phyloP scores from a whole-genome alignment of 2,113 vertebrate species.

The Gallinago paraguaiae region DNA sequence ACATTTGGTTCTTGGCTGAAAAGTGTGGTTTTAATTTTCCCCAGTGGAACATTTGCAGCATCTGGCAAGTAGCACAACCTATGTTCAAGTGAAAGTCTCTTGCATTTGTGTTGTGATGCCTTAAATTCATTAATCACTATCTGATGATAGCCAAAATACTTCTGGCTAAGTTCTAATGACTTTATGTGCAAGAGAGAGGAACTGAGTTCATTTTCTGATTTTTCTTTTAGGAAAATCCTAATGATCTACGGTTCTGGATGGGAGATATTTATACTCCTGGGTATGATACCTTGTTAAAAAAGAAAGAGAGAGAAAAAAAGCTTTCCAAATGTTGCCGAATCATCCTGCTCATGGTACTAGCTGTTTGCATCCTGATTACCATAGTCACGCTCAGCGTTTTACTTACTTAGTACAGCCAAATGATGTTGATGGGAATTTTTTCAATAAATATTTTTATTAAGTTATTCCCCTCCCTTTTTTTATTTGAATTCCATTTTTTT shows the following conservation, averaged over 20 bases:
- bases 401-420: constrained; percentile 52
- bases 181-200: not conserved
- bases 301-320: constrained; percentile 83
- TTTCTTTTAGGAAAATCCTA: constrained; percentile 87
- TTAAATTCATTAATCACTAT: constrained; percentile 41
- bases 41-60: constrained; percentile 3
- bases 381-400: constrained; percentile 77
- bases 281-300: constrained; percentile 92
- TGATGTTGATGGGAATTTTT: not conserved
- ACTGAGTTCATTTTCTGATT: constrained; percentile 15
- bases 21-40: constrained; percentile 4
- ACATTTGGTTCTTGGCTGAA: constrained; percentile 19
- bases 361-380: constrained; percentile 74
- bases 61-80: constrained; percentile 24
- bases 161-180: not conserved
- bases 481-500: not conserved
- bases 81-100: constrained; percentile 19
- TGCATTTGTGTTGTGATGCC: constrained; percentile 9
- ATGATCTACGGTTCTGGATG: constrained; percentile 90
- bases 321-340: constrained; percentile 81
- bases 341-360: constrained; percentile 64
- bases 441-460: constrained; percentile 63
- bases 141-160: constrained; percentile 20
- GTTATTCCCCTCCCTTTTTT: not conserved
- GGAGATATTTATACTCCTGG: constrained; percentile 95